Evolutionary conservation across 1,140 invertebrate genomes (phyloP).

Genomic region (Metaphire vulgaris): DNA sequence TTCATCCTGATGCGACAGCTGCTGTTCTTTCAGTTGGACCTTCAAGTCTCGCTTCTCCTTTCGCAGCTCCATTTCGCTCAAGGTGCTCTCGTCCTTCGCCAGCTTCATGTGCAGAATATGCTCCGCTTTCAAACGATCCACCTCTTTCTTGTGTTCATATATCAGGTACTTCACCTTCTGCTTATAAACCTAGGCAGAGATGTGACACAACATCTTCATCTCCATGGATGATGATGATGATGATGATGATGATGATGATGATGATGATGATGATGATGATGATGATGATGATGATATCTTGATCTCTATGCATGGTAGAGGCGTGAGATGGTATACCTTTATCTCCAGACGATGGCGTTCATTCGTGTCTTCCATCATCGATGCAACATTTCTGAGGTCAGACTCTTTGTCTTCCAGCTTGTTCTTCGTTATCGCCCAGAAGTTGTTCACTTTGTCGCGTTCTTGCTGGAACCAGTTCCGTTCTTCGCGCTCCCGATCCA

Average conservation of each 20-base stretch:
- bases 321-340: constrained; percentile 51
- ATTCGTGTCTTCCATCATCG: constrained; percentile 76
- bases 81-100: constrained; percentile 65
- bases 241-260: constrained; percentile 16
- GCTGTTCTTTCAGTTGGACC: constrained; percentile 65
- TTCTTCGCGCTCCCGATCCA: constrained; percentile 87
- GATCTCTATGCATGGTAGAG: too few relatives aligned
- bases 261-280: constrained; percentile 12
- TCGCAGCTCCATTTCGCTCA: constrained; percentile 68
- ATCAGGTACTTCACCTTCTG: constrained; percentile 87
- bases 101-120: constrained; percentile 67
- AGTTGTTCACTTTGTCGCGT: constrained; percentile 83
- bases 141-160: constrained; percentile 79
- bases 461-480: constrained; percentile 91
- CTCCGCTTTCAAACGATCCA: constrained; percentile 70
- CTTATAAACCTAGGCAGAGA: constrained; percentile 65
- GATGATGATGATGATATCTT: constrained; percentile 8
- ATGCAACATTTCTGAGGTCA: constrained; percentile 65
- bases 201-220: too few relatives aligned
- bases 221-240: constrained; percentile 17
- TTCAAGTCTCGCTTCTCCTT: constrained; percentile 72
- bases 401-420: constrained; percentile 75
- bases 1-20: constrained; percentile 61
- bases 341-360: constrained; percentile 79
- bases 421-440: constrained; percentile 84